Base-by-base conservation (phyloP, 1,140 invertebrate species). In the Drosophila tristis region DNA sequence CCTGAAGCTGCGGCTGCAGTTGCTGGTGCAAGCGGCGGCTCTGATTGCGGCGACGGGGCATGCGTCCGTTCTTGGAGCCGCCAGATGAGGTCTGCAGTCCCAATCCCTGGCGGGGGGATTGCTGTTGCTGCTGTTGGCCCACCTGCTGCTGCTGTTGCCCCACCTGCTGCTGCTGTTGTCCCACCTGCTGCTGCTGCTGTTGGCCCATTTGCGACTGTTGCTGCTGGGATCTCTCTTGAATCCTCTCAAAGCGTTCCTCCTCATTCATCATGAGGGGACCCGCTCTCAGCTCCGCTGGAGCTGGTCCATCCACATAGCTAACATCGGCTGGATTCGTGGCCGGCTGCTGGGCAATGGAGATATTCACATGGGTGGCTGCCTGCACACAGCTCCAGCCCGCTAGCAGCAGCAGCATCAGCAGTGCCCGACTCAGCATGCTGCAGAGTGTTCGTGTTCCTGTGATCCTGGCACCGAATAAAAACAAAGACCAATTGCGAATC, bases 281-380 rank as follows among this genome's bases (percentile, higher is more conserved):
- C 1, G 90, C 90, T 26, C 70, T 76, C 39, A 91, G 62, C 16
- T 91, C 90, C 1, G 71, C 90, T 2, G 90, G 81, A 6, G 90
- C 90, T 25, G 20, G 70, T 31, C 90, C 90, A 42, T 91, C 85
- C 20, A 91, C 54, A 60, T 87, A 81, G 44, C 67, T 90, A 5
- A 91, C 86, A 72, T 90, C 90, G 4, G 81, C 89, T 6, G 91
- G 85, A 87, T 87, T 90, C 4, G 80, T 84, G 16, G 78, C 78
- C n/a, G 87, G 72, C 16, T 91, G 80, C 59, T 90, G 86, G 51
- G 82, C 80, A 58, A 91, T 90, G n/a, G 90, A 87, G 20, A 91
- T 90, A 49, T 91, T 90, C 13, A 91, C 90, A 76, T 91, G 87
- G 25, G 80, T 87, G 74, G 74, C 74, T 9, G 87, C 91, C 13